Evolutionary conservation across 2,113 vertebrate species (phyloP).

Genomic region (Lipophrys pholis): DNA sequence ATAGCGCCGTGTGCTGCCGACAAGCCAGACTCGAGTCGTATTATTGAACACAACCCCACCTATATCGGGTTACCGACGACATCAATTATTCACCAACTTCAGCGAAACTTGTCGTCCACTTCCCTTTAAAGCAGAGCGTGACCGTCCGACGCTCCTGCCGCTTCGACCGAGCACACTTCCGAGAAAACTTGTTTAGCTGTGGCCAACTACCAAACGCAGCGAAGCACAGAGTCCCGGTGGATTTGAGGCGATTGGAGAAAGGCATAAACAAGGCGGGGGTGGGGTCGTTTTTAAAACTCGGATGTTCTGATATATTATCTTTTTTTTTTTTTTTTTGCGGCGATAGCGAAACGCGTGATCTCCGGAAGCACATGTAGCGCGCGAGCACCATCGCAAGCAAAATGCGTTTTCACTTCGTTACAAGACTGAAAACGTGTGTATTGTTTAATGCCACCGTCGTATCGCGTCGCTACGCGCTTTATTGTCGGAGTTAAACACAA

Average conservation of each 20-base stretch:
- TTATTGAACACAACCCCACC: not conserved
- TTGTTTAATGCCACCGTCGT: too few relatives aligned
- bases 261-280: too few relatives aligned
- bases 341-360: slow-evolving; percentile 60
- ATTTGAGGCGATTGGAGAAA: too few relatives aligned
- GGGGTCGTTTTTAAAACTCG: too few relatives aligned
- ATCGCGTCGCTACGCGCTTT: not conserved
- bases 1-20: slow-evolving; percentile 30
- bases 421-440: too few relatives aligned
- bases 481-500: slow-evolving; percentile 22
- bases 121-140: not conserved
- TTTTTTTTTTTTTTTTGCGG: slow-evolving; percentile 32
- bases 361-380: slow-evolving; percentile 80
- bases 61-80: too few relatives aligned
- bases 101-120: not conserved
- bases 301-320: slow-evolving; percentile 1
- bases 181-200: slow-evolving; percentile 28
- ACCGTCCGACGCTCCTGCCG: not conserved
- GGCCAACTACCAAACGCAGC: not conserved
- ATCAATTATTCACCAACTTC: not conserved
- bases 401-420: slow-evolving; percentile 38
- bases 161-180: not conserved
- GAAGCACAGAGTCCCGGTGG: not conserved
- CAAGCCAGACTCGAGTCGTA: slow-evolving; percentile 32
- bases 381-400: slow-evolving; percentile 44